Conservation (phyloP, 2,888 invertebrate genomes). For the Phyllotreta cruciferae region DNA sequence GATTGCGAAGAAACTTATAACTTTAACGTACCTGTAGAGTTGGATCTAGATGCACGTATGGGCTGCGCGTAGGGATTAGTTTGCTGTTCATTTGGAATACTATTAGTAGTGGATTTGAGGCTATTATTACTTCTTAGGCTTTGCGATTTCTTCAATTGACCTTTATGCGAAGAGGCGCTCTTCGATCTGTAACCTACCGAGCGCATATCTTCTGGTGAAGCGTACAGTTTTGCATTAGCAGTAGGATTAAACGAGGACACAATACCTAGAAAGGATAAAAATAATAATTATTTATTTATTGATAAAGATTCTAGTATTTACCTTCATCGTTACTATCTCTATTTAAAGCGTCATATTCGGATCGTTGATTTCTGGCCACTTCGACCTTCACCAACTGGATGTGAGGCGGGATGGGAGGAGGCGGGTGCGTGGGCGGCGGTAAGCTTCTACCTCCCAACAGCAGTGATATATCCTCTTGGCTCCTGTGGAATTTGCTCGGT, state of each 20-base stretch:
- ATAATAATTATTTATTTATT: neutral
- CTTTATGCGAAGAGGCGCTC: constrained; percentile 64
- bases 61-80: constrained; percentile 68
- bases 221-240: constrained; percentile 84
- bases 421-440: constrained; percentile 83
- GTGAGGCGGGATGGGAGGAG: constrained; percentile 77
- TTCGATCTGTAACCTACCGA: constrained; percentile 71
- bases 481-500: constrained; percentile 66
- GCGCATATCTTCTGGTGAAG: constrained; percentile 85
- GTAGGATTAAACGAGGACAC: constrained; percentile 91
- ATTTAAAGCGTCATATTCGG: constrained; percentile 54
- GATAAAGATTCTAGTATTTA: too few relatives aligned
- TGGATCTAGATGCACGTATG: constrained; percentile 59
- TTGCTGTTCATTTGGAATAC: constrained; percentile 33
- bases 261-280: constrained; percentile 59
- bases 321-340: constrained; percentile 54
- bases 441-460: constrained; percentile 58
- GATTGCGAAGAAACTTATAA: too few relatives aligned
- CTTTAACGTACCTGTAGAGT: constrained; percentile 55
- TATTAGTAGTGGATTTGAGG: constrained; percentile 52
- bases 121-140: constrained; percentile 65
- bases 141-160: constrained; percentile 68
- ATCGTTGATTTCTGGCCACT: constrained; percentile 59
- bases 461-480: constrained; percentile 73
- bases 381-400: constrained; percentile 76